A percentile compares a stretch with the other conserved stretches of the same genome.
Conservation (phyloP, 2,888 invertebrate genomes). For the Ormyrus thymus region DNA sequence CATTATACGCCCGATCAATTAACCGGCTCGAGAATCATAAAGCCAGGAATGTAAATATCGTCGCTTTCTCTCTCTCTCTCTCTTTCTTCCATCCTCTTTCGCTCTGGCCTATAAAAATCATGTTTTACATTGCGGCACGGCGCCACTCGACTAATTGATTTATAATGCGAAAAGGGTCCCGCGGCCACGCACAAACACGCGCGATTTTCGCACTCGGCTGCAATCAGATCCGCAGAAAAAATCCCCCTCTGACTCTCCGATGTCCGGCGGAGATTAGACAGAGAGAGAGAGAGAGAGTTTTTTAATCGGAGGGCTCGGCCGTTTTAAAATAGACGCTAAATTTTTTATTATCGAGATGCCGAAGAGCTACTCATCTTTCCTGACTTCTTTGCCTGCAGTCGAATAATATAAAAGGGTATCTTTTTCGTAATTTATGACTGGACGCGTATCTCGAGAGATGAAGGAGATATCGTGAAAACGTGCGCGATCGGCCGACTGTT, state of each 20-base stretch:
- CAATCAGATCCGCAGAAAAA: slow-evolving; percentile 4
- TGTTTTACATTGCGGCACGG: slow-evolving; percentile 52
- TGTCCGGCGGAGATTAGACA: slow-evolving; percentile 42
- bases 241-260: slow-evolving; percentile 14
- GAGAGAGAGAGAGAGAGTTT: slow-evolving; percentile 15
- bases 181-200: slow-evolving; percentile 13
- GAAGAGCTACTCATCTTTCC: slow-evolving; percentile 49
- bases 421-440: slow-evolving; percentile 46
- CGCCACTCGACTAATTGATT: slow-evolving; percentile 57
- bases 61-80: slow-evolving; percentile 28
- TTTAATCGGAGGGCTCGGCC: neutral
- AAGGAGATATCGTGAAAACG: slow-evolving; percentile 35
- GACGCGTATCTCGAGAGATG: slow-evolving; percentile 25
- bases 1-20: slow-evolving; percentile 6
- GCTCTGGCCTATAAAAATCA: slow-evolving; percentile 52
- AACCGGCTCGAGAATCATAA: slow-evolving; percentile 12
- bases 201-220: slow-evolving; percentile 20
- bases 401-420: slow-evolving; percentile 37
- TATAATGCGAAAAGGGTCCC: slow-evolving; percentile 40
- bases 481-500: neutral
- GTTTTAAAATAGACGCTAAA: slow-evolving; percentile 47
- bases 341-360: slow-evolving; percentile 48
- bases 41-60: slow-evolving; percentile 13
- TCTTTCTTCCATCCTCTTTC: slow-evolving; percentile 16
- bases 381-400: slow-evolving; percentile 30